phyloP scores from a whole-genome alignment of 2,888 invertebrate genomes.

The Conchocele bisecta region DNA sequence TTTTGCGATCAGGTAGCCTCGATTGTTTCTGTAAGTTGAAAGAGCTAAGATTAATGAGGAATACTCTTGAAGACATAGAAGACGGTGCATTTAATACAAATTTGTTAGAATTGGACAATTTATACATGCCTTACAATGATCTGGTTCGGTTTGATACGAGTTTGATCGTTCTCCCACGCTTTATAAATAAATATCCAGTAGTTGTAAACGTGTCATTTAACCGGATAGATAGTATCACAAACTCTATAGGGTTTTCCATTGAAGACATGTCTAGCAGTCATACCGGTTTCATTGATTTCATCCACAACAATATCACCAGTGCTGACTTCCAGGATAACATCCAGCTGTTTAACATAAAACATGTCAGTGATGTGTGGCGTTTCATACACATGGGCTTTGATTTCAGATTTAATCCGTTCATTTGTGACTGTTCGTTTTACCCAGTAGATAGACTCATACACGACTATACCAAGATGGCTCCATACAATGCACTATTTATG shows the following conservation, averaged over 20 bases:
- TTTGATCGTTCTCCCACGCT: neutral
- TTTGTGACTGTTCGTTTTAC: constrained; percentile 43
- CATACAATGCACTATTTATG: constrained; percentile 34
- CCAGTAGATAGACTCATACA: neutral
- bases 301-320: constrained; percentile 36
- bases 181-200: neutral
- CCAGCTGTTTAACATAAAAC: constrained; percentile 2
- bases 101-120: neutral
- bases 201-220: constrained; percentile 32
- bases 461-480: constrained; percentile 18
- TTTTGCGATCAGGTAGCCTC: constrained; percentile 10
- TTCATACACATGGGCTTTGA: constrained; percentile 29
- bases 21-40: constrained; percentile 30
- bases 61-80: constrained; percentile 22
- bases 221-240: constrained; percentile 14
- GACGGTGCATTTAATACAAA: constrained; percentile 35
- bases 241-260: constrained; percentile 23
- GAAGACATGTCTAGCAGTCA: neutral
- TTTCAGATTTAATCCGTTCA: constrained; percentile 40
- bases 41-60: constrained; percentile 16
- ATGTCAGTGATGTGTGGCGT: neutral
- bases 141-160: constrained; percentile 27
- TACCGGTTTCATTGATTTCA: neutral
- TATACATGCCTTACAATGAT: constrained; percentile 25
- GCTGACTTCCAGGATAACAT: constrained; percentile 13